phyloP scores from a whole-genome alignment of 1,140 invertebrate species.

The Drosophila suzukii region DNA sequence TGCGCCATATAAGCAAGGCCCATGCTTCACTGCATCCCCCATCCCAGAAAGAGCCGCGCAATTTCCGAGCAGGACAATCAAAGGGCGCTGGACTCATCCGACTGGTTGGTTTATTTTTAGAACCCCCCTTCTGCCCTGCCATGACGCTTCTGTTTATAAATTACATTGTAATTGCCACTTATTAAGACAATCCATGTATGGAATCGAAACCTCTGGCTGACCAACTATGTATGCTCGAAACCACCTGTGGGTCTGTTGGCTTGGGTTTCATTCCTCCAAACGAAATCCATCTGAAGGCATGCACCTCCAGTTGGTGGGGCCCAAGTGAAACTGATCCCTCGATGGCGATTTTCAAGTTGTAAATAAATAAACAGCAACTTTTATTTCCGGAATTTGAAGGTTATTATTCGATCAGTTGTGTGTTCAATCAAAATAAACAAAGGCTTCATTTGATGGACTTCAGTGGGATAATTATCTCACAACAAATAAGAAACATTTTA shows the following conservation, averaged over 20 bases:
- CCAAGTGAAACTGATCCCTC: too few species aligned
- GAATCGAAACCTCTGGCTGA: conserved; percentile 5
- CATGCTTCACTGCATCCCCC: conserved; percentile 15
- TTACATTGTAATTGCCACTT: conserved; percentile 66
- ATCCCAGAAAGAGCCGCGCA: conserved; percentile 2
- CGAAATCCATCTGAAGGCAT: conserved; percentile 4
- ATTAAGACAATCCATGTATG: conserved; percentile 42
- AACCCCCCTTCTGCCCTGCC: conserved; percentile 2
- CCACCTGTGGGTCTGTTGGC: conserved; percentile 6
- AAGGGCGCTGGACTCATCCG: conserved; percentile 18
- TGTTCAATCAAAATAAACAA: background rate
- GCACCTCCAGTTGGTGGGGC: background rate
- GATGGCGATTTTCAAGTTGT: background rate
- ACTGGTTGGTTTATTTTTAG: conserved; percentile 45
- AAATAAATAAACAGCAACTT: background rate
- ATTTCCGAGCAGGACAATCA: conserved; percentile 41
- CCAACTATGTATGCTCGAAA: conserved; percentile 3
- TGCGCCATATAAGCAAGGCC: conserved; percentile 28
- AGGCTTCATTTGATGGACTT: background rate
- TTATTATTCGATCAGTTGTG: background rate
- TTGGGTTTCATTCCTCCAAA: conserved; percentile 5
- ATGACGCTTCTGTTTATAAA: conserved; percentile 63
- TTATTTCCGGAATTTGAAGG: background rate
- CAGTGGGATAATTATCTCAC: too few species aligned
- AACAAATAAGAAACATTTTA: too few species aligned